Evolutionary conservation across 1,140 invertebrate genomes (phyloP), one percentile per base, ranked within the genome.

Genomic region (Stegodyphus mimosarum): DNA sequence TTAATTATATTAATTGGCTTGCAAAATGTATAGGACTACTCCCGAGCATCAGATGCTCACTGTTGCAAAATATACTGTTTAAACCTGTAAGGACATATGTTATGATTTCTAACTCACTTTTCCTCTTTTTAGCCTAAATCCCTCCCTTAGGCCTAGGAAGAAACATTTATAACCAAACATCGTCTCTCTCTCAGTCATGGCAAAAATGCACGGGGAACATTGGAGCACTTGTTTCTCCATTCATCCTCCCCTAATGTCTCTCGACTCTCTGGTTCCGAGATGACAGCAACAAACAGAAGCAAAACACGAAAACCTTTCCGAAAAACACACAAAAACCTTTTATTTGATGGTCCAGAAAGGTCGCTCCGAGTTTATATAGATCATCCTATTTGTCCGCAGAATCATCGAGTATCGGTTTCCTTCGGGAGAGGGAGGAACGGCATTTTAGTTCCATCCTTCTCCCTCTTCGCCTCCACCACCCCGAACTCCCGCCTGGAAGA

Each of bases 351-450:
- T 10, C 63, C n/a, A 49, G 75, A 78, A 67, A 69, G 76, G 64
- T 78, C 76, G 51, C 50, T 18, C 49, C 10, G 67, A 79, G 77
- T 79, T 79, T 79, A 79, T 79, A 79, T 71, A 79, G 67, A 79
- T 79, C 77, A 79, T 79, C 77, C 77, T 79, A 71, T 79, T 79
- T 79, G 77, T 79, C 77, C 67, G 52, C 66, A 50, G 67, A 79
- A 60, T 79, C 77, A 79, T 79, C 67, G 77, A 60, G 67, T 79
- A 79, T 79, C 67, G 66, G 77, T 79, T 79, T 79, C 77, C 33
- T 49, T 18, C 18, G 53, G 15, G 50, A 17, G 64, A 51, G 77
- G 6, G 17, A 67, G 60, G 48, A 11, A n/a, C 18, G n/a, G 15
- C 7, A 18, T 67, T 67, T 13, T 10, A 50, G 18, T 67, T 52